Base-by-base conservation (phyloP, 2,888 invertebrate species). In the Drosophila merina region DNA sequence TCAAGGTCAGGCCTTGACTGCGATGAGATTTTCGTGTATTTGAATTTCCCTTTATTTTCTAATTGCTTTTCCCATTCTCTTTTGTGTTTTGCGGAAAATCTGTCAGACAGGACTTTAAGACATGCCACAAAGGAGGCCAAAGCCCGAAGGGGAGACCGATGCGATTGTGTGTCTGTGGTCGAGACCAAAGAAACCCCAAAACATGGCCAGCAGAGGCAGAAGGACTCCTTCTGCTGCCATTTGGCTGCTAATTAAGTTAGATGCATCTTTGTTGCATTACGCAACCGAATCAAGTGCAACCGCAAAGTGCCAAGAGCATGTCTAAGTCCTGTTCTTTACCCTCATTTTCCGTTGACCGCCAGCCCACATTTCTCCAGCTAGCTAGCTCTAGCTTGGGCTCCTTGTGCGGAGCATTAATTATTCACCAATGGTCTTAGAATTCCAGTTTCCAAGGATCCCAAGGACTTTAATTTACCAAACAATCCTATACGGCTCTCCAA, bases 391-490 rank as follows among this genome's bases (percentile, higher is more conserved):
- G 28, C 28, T 5, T 5, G 4, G 4, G 28, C 28, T 5, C 28
- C 28, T 28, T 58, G 60, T 74, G 64, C 64, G 73, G 64, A 66
- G 58, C 75, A 79, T 79, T 79, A 79, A 79, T 79, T 79, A 84
- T 84, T 73, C 77, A 81, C 69, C 56, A 70, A 49, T 48, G 25
- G 44, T 10, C 25, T 20, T 50, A 45, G 38, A 64, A 64, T 64
- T 52, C 20, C 44, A 60, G 60, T 62, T 62, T 38, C 60, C 47
- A 47, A n/a, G 47, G 38, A 56, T 40, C 31, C 40, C 72, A 71
- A 57, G 64, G 47, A 57, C 62, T 62, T 76, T 79, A 78, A 81
- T 81, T 78, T 82, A 74, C 62, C 73, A 62, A 76, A 76, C 79
- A 72, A 68, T 47, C 68, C 52, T 48, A 55, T 72, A 50, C 33